A percentile compares a stretch with the other conserved stretches of the same genome.
phyloP scores from a whole-genome alignment of 2,113 vertebrate genomes.

The Ornithorhynchus anatinus region DNA sequence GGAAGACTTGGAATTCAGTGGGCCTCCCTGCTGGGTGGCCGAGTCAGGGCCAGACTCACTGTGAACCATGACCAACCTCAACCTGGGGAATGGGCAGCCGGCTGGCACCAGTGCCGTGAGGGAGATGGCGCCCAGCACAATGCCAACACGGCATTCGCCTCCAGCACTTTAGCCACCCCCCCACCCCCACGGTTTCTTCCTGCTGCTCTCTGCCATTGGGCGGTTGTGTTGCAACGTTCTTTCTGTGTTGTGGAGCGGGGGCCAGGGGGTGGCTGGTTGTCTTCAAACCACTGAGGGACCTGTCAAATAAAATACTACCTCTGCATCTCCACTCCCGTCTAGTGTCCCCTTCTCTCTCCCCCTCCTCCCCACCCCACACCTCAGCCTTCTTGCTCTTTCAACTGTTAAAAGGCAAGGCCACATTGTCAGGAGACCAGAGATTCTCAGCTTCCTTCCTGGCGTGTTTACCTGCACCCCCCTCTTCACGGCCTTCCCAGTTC shows the following conservation, averaged over 20 bases:
- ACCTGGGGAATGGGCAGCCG: slow-evolving; percentile 12
- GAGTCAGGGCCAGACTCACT: slow-evolving; percentile 48
- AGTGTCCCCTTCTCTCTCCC: not conserved
- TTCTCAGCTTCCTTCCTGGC: too few relatives aligned
- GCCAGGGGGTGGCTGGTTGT: too few relatives aligned
- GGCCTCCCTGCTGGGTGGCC: not conserved
- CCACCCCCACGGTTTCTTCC: not conserved
- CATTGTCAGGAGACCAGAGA: too few relatives aligned
- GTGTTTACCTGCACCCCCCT: too few relatives aligned
- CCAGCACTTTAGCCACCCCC: not conserved
- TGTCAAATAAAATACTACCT: slow-evolving; percentile 70
- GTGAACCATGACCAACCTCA: slow-evolving; percentile 41
- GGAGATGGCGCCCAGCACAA: not conserved
- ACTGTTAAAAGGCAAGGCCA: too few relatives aligned
- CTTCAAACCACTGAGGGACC: too few relatives aligned
- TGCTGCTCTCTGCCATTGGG: not conserved
- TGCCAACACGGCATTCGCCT: too few relatives aligned
- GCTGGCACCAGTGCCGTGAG: not conserved
- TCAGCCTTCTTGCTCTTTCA: too few relatives aligned
- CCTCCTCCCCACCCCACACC: too few relatives aligned
- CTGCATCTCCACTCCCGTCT: slow-evolving; percentile 49
- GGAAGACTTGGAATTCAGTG: too few relatives aligned
- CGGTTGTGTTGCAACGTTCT: fast-evolving
- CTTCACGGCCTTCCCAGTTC: too few relatives aligned
- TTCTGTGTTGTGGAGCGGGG: not conserved